Percentiles rank a stretch among this genome's conserved stretches.
Evolutionary conservation across 2,797 vertebrate species (phyloP).

Genomic region (Botia almorhae): DNA sequence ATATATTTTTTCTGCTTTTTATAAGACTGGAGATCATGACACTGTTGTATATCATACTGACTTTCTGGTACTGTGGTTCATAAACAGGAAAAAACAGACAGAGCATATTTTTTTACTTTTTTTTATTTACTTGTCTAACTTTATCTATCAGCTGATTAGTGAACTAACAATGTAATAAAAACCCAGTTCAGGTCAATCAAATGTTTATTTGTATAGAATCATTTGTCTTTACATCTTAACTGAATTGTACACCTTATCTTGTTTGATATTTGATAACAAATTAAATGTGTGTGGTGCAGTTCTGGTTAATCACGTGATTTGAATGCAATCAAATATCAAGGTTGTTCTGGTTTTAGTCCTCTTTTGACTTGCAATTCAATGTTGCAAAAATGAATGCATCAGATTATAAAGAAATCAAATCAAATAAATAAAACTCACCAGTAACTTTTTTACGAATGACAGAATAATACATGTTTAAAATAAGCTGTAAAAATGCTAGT

Average conservation of each 20-base stretch:
- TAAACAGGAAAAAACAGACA: background rate
- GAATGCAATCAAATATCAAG: background rate
- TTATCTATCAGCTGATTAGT: background rate
- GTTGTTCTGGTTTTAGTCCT: background rate
- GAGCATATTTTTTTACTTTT: background rate
- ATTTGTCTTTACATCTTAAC: slow-evolving; percentile 16
- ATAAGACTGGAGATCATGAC: slow-evolving; percentile 13
- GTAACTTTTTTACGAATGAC: too few relatives aligned
- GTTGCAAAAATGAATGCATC: background rate
- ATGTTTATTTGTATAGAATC: background rate
- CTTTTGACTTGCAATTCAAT: background rate
- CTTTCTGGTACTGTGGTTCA: background rate
- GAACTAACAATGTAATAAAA: background rate
- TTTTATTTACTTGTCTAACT: background rate
- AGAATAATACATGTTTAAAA: background rate
- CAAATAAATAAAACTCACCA: background rate
- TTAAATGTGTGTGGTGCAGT: background rate
- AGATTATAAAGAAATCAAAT: background rate
- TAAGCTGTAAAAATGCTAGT: background rate
- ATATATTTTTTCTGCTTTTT: slow-evolving; percentile 11
- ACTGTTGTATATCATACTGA: background rate
- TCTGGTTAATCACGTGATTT: background rate
- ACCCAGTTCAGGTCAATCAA: background rate
- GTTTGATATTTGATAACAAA: too few relatives aligned
- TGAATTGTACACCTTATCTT: background rate